Base-by-base conservation (phyloP, 2,888 invertebrate genomes). In the Dendrolimus houi region DNA sequence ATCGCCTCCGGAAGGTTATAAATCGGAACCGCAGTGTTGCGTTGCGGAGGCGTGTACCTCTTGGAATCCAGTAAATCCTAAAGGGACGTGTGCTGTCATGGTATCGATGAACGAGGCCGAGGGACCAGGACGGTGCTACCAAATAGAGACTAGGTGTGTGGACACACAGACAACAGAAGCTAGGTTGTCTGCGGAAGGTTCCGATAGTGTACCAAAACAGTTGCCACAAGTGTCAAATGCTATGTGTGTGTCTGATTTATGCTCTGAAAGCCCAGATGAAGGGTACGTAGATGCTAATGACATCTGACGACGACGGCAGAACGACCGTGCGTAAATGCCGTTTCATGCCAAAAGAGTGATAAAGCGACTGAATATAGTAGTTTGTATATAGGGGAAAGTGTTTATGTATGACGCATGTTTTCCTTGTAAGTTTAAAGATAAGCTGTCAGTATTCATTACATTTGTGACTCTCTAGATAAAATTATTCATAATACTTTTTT, bases 261-360 rank as follows among this genome's bases (percentile, higher is more conserved):
- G 85, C 69, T 94, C 95, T 14, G 96, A 96, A 73, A 96, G 96
- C 82, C 96, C 96, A 52, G 96, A 96, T 77, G 96, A 96, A 83
- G 96, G 96, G 14, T 96, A 96, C 81, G 96, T 96, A 57, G 96
- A 96, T 73, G 93, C 93, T 61, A 92, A 93, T 71, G 94, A 94
- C 75, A 94, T 94, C 86, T 94, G 94, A 94, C 94, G 91, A 75
- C 86, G 89, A 69, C 87, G 89, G 67, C 84, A 79, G 61, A 77
- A 75, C 74, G 87, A 89, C 70, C 81, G 77, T 75, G 79, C 84
- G 71, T 87, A 83, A 83, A 79, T 83, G 81, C 80, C 81, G 78
- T 77, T 75, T 83, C 81, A 85, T 85, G 80, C 83, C 85, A 80
- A 75, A 71, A 79, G 83, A 87, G 87, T 87, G 88, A 87, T 87